Evolutionary conservation across 2,113 vertebrate species (phyloP), one percentile per base, ranked within the genome.

Genomic region (Anarrhichthys ocellatus): DNA sequence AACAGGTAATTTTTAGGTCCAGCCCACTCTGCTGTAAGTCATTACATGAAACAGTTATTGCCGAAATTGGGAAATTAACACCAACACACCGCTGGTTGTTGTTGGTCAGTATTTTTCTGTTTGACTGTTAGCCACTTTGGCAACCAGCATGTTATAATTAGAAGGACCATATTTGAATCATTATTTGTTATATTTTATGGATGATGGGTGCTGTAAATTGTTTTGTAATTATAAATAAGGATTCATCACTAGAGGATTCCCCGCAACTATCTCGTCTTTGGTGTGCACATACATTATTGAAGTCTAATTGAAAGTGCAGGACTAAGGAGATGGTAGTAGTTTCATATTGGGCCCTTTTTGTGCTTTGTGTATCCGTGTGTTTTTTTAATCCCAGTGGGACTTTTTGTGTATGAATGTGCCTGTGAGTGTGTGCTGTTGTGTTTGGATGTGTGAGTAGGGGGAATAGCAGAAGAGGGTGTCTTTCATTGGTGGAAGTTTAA

Each of bases 241-340:
- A 71, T 86, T 80, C 48, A n/a, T 56, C 52, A 48, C 58, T 17
- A 36, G 66, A 83, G 34, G 58, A 87, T 89, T 89, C 6, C 68
- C 42, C 15, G 52, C 42, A 52, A 61, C 44, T 80, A 34, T 85
- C 63, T 61, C 71, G 79, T 87, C 79, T 89, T 79, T 92, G 79
- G 56, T 76, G 68, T 78, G 80, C 66, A 88, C 67, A 87, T 89
- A 65, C 87, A 92, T 89, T 85, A 91, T 92, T 83, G 15, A 91
- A 64, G 42, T 81, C 68, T 76, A 29, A 79, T 50, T 78, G 72
- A 90, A 88, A 87, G 70, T 78, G 76, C 83, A 71, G 68, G 40
- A 63, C 79, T 85, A 75, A 54, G 68, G 52, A 32, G 36, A 34
- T 34, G 34, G 58, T 62, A 83, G 64, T 73, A 54, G 72, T 88